These are phyloP conservation scores for Archips crataeganus DNA, from an alignment of 2,888 invertebrate species.

Conservation along the genomic window DNA sequence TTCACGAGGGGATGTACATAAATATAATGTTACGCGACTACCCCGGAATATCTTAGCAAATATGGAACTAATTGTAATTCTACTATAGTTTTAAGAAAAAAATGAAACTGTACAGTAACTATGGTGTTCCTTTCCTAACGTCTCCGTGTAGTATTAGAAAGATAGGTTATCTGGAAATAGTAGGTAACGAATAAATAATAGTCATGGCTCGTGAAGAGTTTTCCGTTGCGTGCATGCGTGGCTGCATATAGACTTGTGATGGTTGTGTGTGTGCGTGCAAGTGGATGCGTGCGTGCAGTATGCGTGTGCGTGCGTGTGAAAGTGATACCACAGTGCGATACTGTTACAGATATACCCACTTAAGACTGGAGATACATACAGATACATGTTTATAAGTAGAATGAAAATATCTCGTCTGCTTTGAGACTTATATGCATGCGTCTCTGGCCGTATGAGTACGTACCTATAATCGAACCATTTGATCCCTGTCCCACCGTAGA, in stretches of 20 bases:
- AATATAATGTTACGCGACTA: slow-evolving; percentile 71
- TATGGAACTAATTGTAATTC: slow-evolving; percentile 67
- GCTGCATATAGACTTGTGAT: slow-evolving; percentile 38
- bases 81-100: slow-evolving; percentile 64
- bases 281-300: slow-evolving; percentile 47
- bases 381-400: too few relatives aligned
- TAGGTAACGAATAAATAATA: slow-evolving; percentile 67
- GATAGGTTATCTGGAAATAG: slow-evolving; percentile 68
- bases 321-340: slow-evolving; percentile 32
- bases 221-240: slow-evolving; percentile 59
- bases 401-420: neutral
- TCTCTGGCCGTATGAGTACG: neutral
- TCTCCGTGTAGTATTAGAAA: slow-evolving; percentile 80
- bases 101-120: slow-evolving; percentile 81
- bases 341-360: neutral
- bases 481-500: too few relatives aligned
- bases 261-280: slow-evolving; percentile 42
- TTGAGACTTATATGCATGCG: neutral
- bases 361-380: neutral
- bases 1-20: slow-evolving; percentile 76
- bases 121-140: slow-evolving; percentile 82
- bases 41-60: slow-evolving; percentile 73
- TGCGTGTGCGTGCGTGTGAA: slow-evolving; percentile 46
- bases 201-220: slow-evolving; percentile 60
- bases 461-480: too few relatives aligned